phyloP scores from a whole-genome alignment of 23 tunicate species.

The Oikopleura dioica region DNA sequence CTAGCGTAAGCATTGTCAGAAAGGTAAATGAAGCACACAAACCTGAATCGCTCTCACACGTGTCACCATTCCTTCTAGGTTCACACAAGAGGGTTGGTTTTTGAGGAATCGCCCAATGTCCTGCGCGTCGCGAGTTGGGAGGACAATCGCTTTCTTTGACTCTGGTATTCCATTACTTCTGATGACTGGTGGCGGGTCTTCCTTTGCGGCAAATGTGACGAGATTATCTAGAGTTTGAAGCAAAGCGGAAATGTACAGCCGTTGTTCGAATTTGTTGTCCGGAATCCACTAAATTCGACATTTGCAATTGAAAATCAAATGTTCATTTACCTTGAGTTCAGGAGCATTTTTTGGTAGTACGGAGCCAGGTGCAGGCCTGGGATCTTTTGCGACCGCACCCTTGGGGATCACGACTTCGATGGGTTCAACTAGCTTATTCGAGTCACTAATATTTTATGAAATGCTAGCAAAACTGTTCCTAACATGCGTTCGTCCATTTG shows the following conservation, averaged over 20 bases:
- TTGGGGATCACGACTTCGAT: slow-evolving; percentile 7
- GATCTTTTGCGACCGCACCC: slow-evolving; percentile 10
- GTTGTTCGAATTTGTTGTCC: background rate
- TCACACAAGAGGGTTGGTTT: background rate
- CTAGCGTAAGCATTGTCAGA: background rate
- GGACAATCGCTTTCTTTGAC: background rate
- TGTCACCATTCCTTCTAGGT: slow-evolving; percentile 12
- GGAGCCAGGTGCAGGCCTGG: slow-evolving; percentile 7
- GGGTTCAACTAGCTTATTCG: no score
- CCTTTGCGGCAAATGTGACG: background rate
- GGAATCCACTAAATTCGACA: slow-evolving; percentile 6
- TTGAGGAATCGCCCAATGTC: slow-evolving; percentile 2
- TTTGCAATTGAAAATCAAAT: background rate
- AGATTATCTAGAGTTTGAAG: background rate
- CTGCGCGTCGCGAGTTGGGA: background rate
- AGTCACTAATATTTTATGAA: no score
- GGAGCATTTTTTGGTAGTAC: background rate
- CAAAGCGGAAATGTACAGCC: background rate
- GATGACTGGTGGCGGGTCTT: background rate
- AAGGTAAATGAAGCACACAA: background rate
- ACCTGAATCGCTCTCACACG: slow-evolving; percentile 12
- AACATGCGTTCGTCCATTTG: background rate
- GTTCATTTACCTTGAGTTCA: background rate
- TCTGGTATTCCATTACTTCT: background rate
- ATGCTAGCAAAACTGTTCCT: no score